Base-by-base conservation (phyloP, 35 echinoderm and acorn worm species). In the Acanthaster planci region DNA sequence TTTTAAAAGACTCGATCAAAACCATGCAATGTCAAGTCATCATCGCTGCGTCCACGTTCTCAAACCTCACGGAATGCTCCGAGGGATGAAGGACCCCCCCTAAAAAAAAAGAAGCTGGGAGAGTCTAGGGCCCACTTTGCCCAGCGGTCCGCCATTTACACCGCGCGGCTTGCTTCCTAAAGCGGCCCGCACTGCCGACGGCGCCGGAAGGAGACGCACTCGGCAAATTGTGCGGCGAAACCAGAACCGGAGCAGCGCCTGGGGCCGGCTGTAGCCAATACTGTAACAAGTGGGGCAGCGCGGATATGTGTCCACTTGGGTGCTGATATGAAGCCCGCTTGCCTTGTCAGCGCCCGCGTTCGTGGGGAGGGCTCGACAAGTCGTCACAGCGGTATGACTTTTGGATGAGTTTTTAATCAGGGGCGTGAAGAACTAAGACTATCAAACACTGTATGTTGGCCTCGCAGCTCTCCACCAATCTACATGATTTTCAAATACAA, bases 341-440 rank as follows among this genome's bases (percentile, higher is more conserved):
- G 10, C 64, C 42, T 47, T 47, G 42, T 47, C 42, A 47, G 42
- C 42, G 42, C 42, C 42, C 42, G 42, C 42, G n/a, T 72, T 26
- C 23, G 26, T 10, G 14, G 10, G 18, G 64, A 72, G 64, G 27
- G 64, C 64, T 72, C 30, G 64, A 34, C 22, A 72, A 72, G 64
- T 72, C 64, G 64, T 72, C 64, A 72, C 64, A 72, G 64, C 64
- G 19, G 64, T 72, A 72, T 72, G 64, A 72, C 64, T 72, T 72
- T 72, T 72, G 64, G 64, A 72, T 72, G 64, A 72, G 64, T 72
- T 72, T 31, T 72, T 72, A 72, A 72, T 72, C 64, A 72, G 64
- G 64, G 64, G 64, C 64, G 64, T 72, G 64, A 34, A 72, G 64
- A 72, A 72, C 64, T 72, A 72, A 72, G 64, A 29, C 64, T 72